A percentile compares a stretch with the other conserved stretches of the same genome.
Evolutionary conservation across 2,113 vertebrate species (phyloP).

Genomic region (Meriones unguiculatus): DNA sequence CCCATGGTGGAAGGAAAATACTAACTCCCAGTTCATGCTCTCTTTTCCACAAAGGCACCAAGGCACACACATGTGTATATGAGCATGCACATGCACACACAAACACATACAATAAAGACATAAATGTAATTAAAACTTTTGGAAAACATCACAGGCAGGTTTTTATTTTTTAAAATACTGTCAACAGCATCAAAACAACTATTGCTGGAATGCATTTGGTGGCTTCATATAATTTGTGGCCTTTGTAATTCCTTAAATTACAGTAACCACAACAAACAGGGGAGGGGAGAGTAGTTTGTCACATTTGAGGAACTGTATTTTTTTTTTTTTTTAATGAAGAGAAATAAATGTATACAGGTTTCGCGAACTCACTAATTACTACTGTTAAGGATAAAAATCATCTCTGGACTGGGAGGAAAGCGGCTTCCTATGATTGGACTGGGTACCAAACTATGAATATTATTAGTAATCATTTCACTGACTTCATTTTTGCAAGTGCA

Average conservation of each 20-base stretch:
- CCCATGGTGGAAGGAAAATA: not conserved
- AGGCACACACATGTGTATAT: not conserved
- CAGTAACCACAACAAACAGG: not conserved
- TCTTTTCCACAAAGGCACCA: not conserved
- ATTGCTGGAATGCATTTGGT: slow-evolving; percentile 25
- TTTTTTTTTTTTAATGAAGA: not conserved
- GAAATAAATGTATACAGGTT: not conserved
- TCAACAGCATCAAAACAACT: not conserved
- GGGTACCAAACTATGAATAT: not conserved
- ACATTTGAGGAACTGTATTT: not conserved
- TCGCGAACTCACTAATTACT: not conserved
- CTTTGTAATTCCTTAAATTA: not conserved
- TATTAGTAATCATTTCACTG: not conserved
- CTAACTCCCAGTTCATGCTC: not conserved
- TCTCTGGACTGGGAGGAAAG: slow-evolving; percentile 23
- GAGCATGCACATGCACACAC: not conserved
- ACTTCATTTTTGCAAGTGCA: not conserved
- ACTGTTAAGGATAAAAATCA: not conserved
- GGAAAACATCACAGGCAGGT: not conserved
- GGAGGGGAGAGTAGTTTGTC: not conserved
- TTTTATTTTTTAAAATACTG: slow-evolving; percentile 24
- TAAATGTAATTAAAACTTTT: too few species aligned
- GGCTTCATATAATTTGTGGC: not conserved
- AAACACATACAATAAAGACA: not conserved
- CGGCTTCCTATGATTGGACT: not conserved